These are phyloP conservation scores for Stenichneumon culpator DNA, from an alignment of 2,888 invertebrate species.

Conservation along the genomic window DNA sequence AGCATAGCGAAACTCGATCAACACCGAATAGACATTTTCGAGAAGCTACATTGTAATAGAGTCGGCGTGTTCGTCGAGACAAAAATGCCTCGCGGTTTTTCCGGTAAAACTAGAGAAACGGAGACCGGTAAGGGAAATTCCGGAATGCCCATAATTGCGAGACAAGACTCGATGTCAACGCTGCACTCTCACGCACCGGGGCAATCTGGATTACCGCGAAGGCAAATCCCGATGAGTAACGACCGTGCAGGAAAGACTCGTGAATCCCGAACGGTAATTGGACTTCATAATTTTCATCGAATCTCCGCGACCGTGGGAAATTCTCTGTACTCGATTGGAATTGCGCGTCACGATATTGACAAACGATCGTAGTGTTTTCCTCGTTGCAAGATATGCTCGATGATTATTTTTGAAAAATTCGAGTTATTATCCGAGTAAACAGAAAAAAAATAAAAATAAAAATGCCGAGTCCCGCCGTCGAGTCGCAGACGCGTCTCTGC, in stretches of 20 bases:
- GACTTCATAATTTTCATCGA: background rate
- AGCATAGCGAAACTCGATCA: background rate
- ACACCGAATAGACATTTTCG: background rate
- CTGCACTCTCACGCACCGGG: background rate
- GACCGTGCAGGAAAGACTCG: background rate
- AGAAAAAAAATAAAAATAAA: no score
- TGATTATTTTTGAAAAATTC: background rate
- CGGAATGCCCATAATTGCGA: constrained; percentile 2
- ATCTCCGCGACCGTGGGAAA: background rate
- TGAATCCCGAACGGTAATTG: background rate
- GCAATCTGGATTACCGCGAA: background rate
- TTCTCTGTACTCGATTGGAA: background rate
- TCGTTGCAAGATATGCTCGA: background rate
- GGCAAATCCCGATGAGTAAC: constrained; percentile 7
- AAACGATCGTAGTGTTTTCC: constrained; percentile 31
- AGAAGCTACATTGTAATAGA: background rate
- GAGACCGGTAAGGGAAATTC: constrained; percentile 6
- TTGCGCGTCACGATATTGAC: background rate
- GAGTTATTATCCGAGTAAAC: background rate
- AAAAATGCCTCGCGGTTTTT: background rate
- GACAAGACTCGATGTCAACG: background rate
- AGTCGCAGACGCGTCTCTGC: no score
- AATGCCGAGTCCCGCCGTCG: no score
- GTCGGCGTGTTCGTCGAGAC: background rate
- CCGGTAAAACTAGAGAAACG: constrained; percentile 2